phyloP scores from a whole-genome alignment of 2,888 invertebrate genomes.

The Junonia oenone region DNA sequence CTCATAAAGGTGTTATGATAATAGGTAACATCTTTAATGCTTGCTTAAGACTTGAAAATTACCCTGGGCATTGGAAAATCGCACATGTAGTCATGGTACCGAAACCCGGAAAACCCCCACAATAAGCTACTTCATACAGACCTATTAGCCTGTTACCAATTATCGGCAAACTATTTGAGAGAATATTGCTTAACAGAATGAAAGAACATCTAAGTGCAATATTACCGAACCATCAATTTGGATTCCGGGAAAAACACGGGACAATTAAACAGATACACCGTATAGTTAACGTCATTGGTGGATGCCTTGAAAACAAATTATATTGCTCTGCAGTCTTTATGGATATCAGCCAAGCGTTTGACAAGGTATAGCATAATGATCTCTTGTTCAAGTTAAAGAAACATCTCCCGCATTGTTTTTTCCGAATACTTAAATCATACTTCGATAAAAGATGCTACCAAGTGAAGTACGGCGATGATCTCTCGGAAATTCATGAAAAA shows the following conservation, averaged over 20 bases:
- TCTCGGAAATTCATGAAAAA: too few relatives aligned
- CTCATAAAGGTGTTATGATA: background rate
- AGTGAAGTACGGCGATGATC: too few relatives aligned
- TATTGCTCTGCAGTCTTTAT: background rate
- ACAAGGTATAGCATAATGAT: background rate
- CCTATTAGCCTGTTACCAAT: constrained; percentile 27
- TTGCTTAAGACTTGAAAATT: too few relatives aligned
- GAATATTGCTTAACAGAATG: background rate
- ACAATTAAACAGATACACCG: too few relatives aligned
- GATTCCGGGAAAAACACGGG: background rate
- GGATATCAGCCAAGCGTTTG: background rate
- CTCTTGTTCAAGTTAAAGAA: too few relatives aligned
- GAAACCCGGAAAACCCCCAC: constrained; percentile 27
- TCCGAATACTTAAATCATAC: background rate
- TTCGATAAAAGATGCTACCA: too few relatives aligned
- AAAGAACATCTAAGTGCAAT: background rate
- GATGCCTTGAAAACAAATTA: background rate
- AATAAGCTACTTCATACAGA: constrained; percentile 27
- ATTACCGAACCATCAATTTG: background rate
- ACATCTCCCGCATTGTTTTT: too few relatives aligned
- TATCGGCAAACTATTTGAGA: too few relatives aligned
- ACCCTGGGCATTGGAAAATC: constrained; percentile 29
- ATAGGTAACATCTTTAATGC: background rate
- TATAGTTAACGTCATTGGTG: background rate
- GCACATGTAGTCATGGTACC: constrained; percentile 30